Percentiles rank a stretch among this genome's conserved stretches.
Evolutionary conservation across 2,888 invertebrate genomes (phyloP).

Genomic region (Dendrolimus houi): DNA sequence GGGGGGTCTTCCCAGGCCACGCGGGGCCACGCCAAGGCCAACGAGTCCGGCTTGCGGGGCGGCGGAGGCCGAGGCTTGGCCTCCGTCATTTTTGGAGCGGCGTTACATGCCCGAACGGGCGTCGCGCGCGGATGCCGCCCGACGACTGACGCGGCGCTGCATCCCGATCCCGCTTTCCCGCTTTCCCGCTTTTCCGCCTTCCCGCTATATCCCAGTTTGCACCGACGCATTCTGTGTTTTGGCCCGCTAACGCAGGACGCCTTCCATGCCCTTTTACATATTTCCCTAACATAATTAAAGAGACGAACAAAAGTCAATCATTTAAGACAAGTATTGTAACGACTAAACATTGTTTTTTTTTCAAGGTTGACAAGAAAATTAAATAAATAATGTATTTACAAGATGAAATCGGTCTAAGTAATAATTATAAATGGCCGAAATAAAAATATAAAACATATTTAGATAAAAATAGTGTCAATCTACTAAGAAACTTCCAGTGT

Average conservation of each 20-base stretch:
- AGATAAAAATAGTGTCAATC: no score
- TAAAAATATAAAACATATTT: no score
- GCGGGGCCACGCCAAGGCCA: slow-evolving; percentile 53
- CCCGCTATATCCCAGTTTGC: slow-evolving; percentile 29
- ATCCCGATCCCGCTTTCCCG: slow-evolving; percentile 25
- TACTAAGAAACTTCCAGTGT: no score
- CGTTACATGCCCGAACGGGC: slow-evolving; percentile 22
- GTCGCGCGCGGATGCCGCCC: slow-evolving; percentile 54
- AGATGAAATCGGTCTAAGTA: no score
- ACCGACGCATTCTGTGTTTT: slow-evolving; percentile 37
- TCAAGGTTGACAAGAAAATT: no score
- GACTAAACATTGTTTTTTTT: no score
- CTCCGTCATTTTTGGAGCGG: slow-evolving; percentile 60
- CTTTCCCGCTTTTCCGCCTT: slow-evolving; percentile 28
- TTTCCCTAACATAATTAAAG: no score
- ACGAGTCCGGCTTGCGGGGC: slow-evolving; percentile 67
- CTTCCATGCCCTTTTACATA: no score
- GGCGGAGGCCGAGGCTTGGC: slow-evolving; percentile 69
- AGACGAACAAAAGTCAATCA: no score
- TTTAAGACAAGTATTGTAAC: no score
- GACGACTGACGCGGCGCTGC: slow-evolving; percentile 32
- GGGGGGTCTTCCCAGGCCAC: slow-evolving; percentile 61
- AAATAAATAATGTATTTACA: no score
- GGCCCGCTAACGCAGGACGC: slow-evolving; percentile 7
- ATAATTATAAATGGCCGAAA: no score